Evolutionary conservation across 2,888 invertebrate genomes (phyloP), one percentile per base, ranked within the genome.

Genomic region (Charanyca ferruginea): DNA sequence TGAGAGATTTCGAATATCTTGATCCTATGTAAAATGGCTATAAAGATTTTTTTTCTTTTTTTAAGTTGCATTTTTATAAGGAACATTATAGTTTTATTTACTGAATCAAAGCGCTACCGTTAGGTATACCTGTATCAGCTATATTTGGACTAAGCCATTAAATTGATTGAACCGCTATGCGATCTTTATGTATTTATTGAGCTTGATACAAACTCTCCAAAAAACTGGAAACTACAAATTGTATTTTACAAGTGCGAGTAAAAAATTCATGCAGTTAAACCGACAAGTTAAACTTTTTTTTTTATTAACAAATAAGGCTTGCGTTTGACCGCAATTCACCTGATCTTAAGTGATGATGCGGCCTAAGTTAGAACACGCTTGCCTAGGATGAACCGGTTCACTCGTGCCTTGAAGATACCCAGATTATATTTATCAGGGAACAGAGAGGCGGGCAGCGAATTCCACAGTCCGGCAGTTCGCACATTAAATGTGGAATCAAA

Each of bases 111-210:
- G 16, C 20, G 51, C 59, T 58, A 61, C 79, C 68, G 75, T 76
- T 78, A 58, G 32, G 9, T 60, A 73, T 16, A 61, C 63, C 57
- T 53, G 54, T 58, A 72, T 70, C 23, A 18, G 20, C 47, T 9
- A 25, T 55, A 8, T 51, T 55, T 16, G 11, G 28, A 53, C 28
- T 44, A 59, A 51, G 41, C 35, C 38, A 69, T 62, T 28, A 61
- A 64, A 62, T 62, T 32, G 22, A 59, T 73, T 60, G 42, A 47
- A 74, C 68, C 75, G 64, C 51, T 79, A 79, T 41, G 18, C 18
- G 38, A 60, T 57, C 51, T 53, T 38, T 52, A 53, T 57, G 23
- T 18, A 3, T 48, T 42, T 64, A 38, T 3, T 38, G 38, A 25
- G 28, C n/a, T 52, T 20, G 28, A n/a, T 45, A 44, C 13, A 35